Evolutionary conservation across 2,888 invertebrate genomes (phyloP), one percentile per base, ranked within the genome.

Genomic region (Cephus rjabovi): DNA sequence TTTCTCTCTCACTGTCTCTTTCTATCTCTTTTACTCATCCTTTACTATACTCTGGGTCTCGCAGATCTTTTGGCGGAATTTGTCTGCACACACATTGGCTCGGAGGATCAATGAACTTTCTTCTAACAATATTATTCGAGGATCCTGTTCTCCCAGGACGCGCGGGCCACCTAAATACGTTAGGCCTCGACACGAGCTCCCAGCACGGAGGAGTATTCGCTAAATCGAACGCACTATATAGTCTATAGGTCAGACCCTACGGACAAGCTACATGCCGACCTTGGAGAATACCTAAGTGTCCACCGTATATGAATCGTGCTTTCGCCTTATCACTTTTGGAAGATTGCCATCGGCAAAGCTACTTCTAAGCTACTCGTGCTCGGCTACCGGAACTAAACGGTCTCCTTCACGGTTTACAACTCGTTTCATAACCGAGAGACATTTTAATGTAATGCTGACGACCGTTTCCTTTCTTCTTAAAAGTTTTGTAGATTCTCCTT

Each of bases 101-200:
- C 56, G 23, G 23, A 75, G 74, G 78, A 80, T 76, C 80, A 80
- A 77, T 35, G 80, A 78, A 81, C 80, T 78, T 77, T 80, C 70
- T 31, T 40, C 75, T 81, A 79, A 78, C 78, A 71, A 80, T 73
- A 80, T 40, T 80, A 76, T 79, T 80, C 79, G 78, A 79, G 78
- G 69, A 75, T 75, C 68, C 75, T 71, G 69, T 34, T 81, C 40
- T 35, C 76, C 37, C 69, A 70, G 74, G 56, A 56, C 56, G 23
- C 56, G 23, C 23, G 56, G 23, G 23, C 56, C 56, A 56, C 56
- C 56, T 56, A 56, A 56, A 23, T 56, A 56, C 23, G 56, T 56
- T 56, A 56, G 56, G 56, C 9, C 56, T 23, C 56, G 56, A 9
- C 56, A 23, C 56, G 56, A 56, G 23, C 23, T 23, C 9, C 23